Evolutionary conservation across 2,888 invertebrate genomes (phyloP), one percentile per base, ranked within the genome.

Genomic region (Ormyrus nitidulus): DNA sequence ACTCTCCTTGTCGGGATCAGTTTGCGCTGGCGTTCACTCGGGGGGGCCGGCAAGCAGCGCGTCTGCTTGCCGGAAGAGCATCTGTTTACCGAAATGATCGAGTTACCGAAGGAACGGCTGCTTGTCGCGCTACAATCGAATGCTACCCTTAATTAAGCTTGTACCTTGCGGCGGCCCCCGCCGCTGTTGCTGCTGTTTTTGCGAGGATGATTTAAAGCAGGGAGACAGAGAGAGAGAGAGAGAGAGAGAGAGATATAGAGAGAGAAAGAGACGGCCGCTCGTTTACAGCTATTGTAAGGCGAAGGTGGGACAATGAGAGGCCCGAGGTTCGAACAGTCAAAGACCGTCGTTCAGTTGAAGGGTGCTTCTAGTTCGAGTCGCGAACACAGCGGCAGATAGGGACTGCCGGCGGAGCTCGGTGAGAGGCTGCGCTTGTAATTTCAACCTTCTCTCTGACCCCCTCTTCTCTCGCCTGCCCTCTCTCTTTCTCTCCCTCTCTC

Each of bases 81-180:
- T 76, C 70, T 85, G 84, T 86, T 86, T 86, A 83, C 84, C 78
- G 74, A 84, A 85, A 85, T 84, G 83, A 86, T 86, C 83, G 83
- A 83, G 81, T 82, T 81, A 74, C 77, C 77, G 62, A 53, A 70
- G 65, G 73, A 77, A 8, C 44, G 11, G 69, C 68, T 46, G 6
- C 49, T n/a, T 13, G 49, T 51, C 13, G 58, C 65, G 59, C 49
- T 79, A 69, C 76, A 34, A 75, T 58, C 84, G 84, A 86, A 86
- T 84, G 86, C 83, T 85, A 84, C 81, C 81, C 84, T 85, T 86
- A 86, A 86, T 86, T 85, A 85, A 85, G 83, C 34, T 83, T 83
- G 83, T 71, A 75, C 34, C 59, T 62, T 44, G 34, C 59, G 58
- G 70, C 46, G 65, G 75, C 59, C 69, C 73, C 34, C 34, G 3